A percentile compares a stretch with the other conserved stretches of the same genome.
These are phyloP conservation scores for Drosophila leonis DNA, from an alignment of 2,888 invertebrate species.

Conservation along the genomic window DNA sequence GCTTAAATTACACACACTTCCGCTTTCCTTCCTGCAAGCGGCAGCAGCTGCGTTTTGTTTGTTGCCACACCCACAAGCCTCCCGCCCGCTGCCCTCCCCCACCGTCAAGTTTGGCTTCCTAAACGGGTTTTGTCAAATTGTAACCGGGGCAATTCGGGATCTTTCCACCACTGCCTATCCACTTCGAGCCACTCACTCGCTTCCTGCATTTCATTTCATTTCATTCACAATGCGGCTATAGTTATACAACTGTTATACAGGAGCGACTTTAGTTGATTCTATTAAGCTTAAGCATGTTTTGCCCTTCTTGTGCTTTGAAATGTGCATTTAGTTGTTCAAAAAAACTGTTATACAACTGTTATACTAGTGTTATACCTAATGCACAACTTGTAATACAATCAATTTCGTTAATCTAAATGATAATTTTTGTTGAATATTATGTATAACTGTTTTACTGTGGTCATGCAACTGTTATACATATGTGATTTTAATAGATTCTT, in stretches of 20 bases:
- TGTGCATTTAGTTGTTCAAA: background rate
- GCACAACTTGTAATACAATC: background rate
- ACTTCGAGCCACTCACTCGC: slow-evolving; percentile 15
- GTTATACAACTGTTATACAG: slow-evolving; percentile 7
- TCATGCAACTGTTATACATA: slow-evolving; percentile 21
- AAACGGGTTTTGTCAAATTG: slow-evolving; percentile 61
- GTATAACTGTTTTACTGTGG: background rate
- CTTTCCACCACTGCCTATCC: slow-evolving; percentile 25
- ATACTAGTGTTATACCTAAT: background rate
- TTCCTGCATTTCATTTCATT: slow-evolving; percentile 16
- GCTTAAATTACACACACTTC: slow-evolving; percentile 75
- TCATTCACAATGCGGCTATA: slow-evolving; percentile 4
- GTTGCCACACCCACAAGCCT: slow-evolving; percentile 9
- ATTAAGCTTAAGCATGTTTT: background rate
- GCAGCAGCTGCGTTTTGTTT: slow-evolving; percentile 38
- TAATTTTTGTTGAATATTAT: no score
- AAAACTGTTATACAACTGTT: slow-evolving; percentile 2
- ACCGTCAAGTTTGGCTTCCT: slow-evolving; percentile 41
- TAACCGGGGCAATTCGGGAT: slow-evolving; percentile 30
- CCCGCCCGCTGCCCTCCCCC: background rate
- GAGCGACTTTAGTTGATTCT: background rate
- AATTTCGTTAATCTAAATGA: background rate
- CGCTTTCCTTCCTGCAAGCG: slow-evolving; percentile 64
- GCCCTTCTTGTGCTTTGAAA: background rate
- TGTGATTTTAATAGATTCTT: background rate